phyloP scores from a whole-genome alignment of 2,113 vertebrate genomes.

The Neotoma lepida region DNA sequence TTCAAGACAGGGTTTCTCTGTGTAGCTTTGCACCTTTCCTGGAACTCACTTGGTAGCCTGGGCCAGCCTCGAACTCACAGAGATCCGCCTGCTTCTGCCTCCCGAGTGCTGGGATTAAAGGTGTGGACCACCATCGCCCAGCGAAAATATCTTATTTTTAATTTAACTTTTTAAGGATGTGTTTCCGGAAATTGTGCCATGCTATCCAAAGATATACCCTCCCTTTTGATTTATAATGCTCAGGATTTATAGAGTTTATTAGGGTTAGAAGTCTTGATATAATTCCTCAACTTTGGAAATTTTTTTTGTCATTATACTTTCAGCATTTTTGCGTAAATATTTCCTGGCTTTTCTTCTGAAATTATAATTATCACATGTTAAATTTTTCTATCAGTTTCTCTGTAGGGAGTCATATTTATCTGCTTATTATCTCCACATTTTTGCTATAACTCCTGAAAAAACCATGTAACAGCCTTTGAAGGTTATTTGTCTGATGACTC shows the following conservation, averaged over 20 bases:
- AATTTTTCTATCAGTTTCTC: not conserved
- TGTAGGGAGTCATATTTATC: not conserved
- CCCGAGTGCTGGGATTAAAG: no score
- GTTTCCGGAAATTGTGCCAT: not conserved
- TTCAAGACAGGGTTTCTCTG: no score
- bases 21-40: no score
- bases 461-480: not conserved
- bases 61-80: no score
- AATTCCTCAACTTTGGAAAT: not conserved
- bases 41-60: no score
- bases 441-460: conserved; percentile 2
- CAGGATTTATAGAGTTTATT: not conserved
- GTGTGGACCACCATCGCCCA: no score
- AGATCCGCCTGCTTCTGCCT: no score
- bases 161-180: not conserved
- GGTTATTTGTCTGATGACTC: not conserved
- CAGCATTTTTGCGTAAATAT: not conserved
- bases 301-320: not conserved
- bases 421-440: not conserved
- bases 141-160: not conserved
- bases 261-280: not conserved
- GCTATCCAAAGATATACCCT: not conserved
- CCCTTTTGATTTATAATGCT: not conserved
- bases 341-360: not conserved
- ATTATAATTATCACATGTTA: not conserved